These are phyloP conservation scores for Globodera ellingtonae DNA, from an alignment of 1,140 invertebrate species.

Conservation along the genomic window DNA sequence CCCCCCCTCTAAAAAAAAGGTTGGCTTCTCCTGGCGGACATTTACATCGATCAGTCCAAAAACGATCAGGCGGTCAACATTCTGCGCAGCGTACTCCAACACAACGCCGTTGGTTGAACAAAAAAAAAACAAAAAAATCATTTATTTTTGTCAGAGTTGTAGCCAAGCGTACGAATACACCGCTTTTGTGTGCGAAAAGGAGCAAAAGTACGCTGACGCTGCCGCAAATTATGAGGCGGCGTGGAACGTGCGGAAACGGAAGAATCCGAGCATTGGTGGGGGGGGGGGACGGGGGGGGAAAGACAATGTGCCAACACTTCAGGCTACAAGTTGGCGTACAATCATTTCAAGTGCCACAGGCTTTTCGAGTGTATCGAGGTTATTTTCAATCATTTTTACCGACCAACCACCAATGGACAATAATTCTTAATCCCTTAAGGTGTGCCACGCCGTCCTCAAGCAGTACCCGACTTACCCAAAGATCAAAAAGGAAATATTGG, in stretches of 20 bases:
- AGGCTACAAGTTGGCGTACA: constrained; percentile 89
- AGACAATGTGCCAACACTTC: constrained; percentile 45
- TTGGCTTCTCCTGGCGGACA: constrained; percentile 87
- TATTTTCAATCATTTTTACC: neutral
- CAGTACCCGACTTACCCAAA: constrained; percentile 84
- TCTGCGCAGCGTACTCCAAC: constrained; percentile 78
- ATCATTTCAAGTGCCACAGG: constrained; percentile 84
- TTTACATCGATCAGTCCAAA: constrained; percentile 81
- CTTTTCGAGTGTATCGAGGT: constrained; percentile 83
- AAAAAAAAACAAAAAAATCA: neutral
- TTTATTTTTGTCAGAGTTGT: constrained; percentile 71
- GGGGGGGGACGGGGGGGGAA: constrained; percentile 40
- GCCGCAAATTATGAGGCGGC: constrained; percentile 80
- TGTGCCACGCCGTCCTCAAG: constrained; percentile 79
- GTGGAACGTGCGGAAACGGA: constrained; percentile 80
- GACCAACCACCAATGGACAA: neutral
- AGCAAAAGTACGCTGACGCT: constrained; percentile 85
- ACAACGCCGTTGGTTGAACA: constrained; percentile 74
- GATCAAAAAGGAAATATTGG: constrained; percentile 87
- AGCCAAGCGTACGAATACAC: constrained; percentile 85
- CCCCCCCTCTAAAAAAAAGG: constrained; percentile 32
- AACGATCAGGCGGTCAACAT: constrained; percentile 83
- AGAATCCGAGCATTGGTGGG: constrained; percentile 77
- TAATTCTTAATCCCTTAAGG: constrained; percentile 1
- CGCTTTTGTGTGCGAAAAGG: constrained; percentile 85